These are phyloP conservation scores for Pao palembangensis DNA, from an alignment of 2,113 vertebrate species.

Conservation along the genomic window DNA sequence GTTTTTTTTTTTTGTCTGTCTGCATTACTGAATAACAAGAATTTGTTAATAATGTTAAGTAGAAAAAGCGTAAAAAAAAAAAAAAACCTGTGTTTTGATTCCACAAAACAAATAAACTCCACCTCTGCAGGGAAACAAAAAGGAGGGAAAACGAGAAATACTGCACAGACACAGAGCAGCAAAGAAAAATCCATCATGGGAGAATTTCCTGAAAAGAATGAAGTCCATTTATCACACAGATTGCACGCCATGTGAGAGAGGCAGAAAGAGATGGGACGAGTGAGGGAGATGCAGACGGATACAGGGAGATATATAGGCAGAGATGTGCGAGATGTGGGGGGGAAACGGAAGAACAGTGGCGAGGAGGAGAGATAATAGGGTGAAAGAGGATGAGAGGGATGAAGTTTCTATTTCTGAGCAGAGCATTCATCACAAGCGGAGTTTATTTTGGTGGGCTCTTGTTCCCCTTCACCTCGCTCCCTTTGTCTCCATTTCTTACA, in stretches of 20 bases:
- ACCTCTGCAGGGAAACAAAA: background rate
- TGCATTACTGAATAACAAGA: no score
- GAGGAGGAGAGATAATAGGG: slow-evolving; percentile 43
- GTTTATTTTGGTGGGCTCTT: slow-evolving; percentile 59
- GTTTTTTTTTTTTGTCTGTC: no score
- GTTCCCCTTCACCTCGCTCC: slow-evolving; percentile 19
- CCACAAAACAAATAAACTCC: slow-evolving; percentile 20
- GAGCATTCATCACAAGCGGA: slow-evolving; percentile 61
- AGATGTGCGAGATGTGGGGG: slow-evolving; percentile 36
- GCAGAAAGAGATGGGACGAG: slow-evolving; percentile 13
- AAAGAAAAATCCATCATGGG: slow-evolving; percentile 46
- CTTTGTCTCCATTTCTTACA: slow-evolving; percentile 10
- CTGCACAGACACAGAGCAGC: slow-evolving; percentile 16
- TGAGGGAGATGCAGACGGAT: slow-evolving; percentile 29
- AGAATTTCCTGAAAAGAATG: slow-evolving; percentile 62
- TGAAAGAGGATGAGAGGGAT: slow-evolving; percentile 53
- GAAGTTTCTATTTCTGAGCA: slow-evolving; percentile 67
- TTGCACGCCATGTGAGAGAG: slow-evolving; percentile 42
- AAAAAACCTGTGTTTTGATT: background rate
- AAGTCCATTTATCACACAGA: slow-evolving; percentile 68
- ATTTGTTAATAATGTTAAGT: no score
- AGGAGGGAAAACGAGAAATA: background rate
- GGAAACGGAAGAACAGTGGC: slow-evolving; percentile 22
- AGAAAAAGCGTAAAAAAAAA: no score
- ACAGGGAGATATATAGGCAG: slow-evolving; percentile 43